Evolutionary conservation across 2,113 vertebrate genomes (phyloP).

Genomic region (Melanocharis versteri): DNA sequence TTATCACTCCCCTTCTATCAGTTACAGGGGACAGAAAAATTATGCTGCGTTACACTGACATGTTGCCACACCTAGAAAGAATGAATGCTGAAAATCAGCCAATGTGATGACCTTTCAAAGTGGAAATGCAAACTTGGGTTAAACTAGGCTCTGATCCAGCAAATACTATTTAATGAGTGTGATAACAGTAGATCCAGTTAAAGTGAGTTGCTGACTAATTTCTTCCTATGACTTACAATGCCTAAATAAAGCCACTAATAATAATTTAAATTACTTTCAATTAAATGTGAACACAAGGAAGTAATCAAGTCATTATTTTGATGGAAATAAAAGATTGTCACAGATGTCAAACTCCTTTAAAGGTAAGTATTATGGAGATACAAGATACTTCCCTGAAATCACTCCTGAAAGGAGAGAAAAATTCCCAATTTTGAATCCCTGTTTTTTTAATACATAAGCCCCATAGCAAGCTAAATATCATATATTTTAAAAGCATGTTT

Average conservation of each 20-base stretch:
- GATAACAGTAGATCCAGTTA: not conserved
- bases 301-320: not conserved
- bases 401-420: not conserved
- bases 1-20: not conserved
- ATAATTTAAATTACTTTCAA: not conserved
- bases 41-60: not conserved
- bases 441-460: not conserved
- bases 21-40: not conserved
- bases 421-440: not conserved
- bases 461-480: not conserved
- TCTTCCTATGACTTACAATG: not conserved
- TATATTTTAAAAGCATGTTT: not conserved
- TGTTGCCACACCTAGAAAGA: not conserved
- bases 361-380: not conserved
- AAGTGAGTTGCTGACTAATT: not conserved
- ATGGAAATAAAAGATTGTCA: not conserved
- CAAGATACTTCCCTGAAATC: not conserved
- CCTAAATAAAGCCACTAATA: not conserved
- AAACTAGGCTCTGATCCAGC: not conserved
- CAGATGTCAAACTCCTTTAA: not conserved
- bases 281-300: constrained; percentile 1
- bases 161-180: not conserved
- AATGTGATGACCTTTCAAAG: not conserved
- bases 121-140: not conserved
- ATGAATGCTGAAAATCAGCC: accelerated